phyloP scores from a whole-genome alignment of 2,797 vertebrate species.

The Lophotriccus pileatus region DNA sequence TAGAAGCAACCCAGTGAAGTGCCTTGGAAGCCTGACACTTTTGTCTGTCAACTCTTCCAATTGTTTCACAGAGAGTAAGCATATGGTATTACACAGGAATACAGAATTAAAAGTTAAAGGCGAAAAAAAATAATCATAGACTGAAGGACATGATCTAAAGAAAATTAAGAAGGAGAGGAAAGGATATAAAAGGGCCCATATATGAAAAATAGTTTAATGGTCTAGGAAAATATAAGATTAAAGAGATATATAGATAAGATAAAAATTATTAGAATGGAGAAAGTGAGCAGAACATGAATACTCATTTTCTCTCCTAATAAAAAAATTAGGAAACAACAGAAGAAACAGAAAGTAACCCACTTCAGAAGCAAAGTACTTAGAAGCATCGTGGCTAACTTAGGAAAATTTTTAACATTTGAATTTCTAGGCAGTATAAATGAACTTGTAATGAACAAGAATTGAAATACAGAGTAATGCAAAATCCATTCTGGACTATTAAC shows the following conservation, averaged over 20 bases:
- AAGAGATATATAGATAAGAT: not conserved
- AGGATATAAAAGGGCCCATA: accelerated
- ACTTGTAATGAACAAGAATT: not conserved
- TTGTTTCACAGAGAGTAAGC: not conserved
- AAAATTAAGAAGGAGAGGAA: not conserved
- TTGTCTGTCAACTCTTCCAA: not conserved
- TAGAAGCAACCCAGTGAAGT: not conserved
- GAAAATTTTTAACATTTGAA: not conserved
- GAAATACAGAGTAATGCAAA: not conserved
- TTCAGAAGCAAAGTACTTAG: not conserved
- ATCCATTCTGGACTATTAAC: accelerated
- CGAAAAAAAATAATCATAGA: not conserved
- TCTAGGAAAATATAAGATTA: not conserved
- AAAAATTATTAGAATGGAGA: not conserved
- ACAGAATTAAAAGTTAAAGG: not conserved
- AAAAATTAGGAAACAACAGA: not conserved
- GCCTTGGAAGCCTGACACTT: not conserved
- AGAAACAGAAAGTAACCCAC: not conserved
- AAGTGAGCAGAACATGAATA: not conserved
- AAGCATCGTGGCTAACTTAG: not conserved
- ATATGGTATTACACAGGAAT: accelerated
- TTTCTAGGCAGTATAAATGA: not conserved
- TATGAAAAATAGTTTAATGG: not conserved
- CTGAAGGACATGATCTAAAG: not conserved
- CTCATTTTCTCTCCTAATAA: not conserved